Evolutionary conservation across 2,888 invertebrate genomes (phyloP).

Genomic region (Hypercompe scribonia): DNA sequence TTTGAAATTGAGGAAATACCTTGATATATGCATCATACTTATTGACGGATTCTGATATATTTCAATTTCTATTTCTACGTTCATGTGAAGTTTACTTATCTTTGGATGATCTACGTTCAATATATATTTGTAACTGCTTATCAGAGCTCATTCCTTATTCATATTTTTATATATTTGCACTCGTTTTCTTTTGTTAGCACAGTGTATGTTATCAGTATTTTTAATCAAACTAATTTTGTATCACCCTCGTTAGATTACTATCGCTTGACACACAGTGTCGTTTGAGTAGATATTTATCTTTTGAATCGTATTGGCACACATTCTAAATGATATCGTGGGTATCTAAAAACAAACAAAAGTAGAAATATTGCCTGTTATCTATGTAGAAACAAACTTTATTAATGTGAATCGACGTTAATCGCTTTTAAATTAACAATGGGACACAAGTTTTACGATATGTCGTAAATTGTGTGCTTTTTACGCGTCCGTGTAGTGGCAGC

Average conservation of each 20-base stretch:
- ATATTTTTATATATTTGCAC: conserved; percentile 36
- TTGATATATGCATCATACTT: conserved; percentile 10
- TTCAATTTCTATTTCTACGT: neutral
- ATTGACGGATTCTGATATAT: neutral
- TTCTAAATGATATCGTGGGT: conserved; percentile 18
- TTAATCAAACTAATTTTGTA: conserved; percentile 26
- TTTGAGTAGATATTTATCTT: conserved; percentile 28
- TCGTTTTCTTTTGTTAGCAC: conserved; percentile 36
- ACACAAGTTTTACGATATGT: conserved; percentile 72
- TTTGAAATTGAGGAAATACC: conserved; percentile 31
- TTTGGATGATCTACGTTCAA: conserved; percentile 27
- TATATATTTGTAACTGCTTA: conserved; percentile 31
- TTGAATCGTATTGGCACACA: conserved; percentile 24
- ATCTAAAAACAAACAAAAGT: conserved; percentile 46
- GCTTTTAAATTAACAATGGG: conserved; percentile 77
- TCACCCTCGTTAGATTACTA: conserved; percentile 24
- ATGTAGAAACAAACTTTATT: conserved; percentile 59
- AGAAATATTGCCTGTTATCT: conserved; percentile 52
- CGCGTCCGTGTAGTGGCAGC: conserved; percentile 64
- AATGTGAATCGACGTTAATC: conserved; percentile 67
- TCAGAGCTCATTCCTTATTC: conserved; percentile 37
- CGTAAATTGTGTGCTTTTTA: conserved; percentile 79
- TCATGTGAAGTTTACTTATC: neutral
- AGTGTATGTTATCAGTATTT: conserved; percentile 29
- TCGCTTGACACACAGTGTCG: conserved; percentile 14